A percentile compares a stretch with the other conserved stretches of the same genome.
Conservation (phyloP, 1,140 invertebrate species). For the Micrasema longulum region DNA sequence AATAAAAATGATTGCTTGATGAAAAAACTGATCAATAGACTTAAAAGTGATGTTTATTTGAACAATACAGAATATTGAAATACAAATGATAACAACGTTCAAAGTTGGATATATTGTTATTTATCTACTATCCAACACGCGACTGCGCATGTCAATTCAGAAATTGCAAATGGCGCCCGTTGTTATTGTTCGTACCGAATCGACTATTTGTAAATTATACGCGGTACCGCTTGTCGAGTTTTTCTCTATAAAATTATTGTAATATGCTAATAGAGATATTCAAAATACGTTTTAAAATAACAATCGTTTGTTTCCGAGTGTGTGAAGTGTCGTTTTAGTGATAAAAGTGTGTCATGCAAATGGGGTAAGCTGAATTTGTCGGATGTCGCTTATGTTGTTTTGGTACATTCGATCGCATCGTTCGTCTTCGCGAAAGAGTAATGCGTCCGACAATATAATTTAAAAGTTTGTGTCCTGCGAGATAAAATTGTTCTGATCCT, state of each 20-base stretch:
- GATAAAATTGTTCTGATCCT: constrained; percentile 6
- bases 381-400: constrained; percentile 70
- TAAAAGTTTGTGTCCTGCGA: constrained; percentile 19
- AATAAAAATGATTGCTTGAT: too few species aligned
- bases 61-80: too few species aligned
- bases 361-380: constrained; percentile 70
- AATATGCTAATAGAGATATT: constrained; percentile 44
- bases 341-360: constrained; percentile 70
- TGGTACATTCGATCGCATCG: constrained; percentile 63
- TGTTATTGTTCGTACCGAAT: constrained; percentile 70
- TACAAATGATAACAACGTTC: constrained; percentile 26
- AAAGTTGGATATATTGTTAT: constrained; percentile 40
- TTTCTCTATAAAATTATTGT: constrained; percentile 36
- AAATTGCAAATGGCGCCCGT: constrained; percentile 71
- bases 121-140: constrained; percentile 48
- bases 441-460: neutral
- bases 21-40: too few species aligned
- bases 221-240: constrained; percentile 38
- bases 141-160: constrained; percentile 70
- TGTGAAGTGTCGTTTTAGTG: constrained; percentile 67
- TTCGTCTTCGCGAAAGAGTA: constrained; percentile 26
- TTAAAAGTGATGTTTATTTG: too few species aligned
- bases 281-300: constrained; percentile 42
- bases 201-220: constrained; percentile 70
- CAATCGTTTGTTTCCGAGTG: constrained; percentile 65